Percentiles rank a stretch among this genome's conserved stretches.
Conservation (phyloP, 2,888 invertebrate species). For the Platycheirus albimanus region DNA sequence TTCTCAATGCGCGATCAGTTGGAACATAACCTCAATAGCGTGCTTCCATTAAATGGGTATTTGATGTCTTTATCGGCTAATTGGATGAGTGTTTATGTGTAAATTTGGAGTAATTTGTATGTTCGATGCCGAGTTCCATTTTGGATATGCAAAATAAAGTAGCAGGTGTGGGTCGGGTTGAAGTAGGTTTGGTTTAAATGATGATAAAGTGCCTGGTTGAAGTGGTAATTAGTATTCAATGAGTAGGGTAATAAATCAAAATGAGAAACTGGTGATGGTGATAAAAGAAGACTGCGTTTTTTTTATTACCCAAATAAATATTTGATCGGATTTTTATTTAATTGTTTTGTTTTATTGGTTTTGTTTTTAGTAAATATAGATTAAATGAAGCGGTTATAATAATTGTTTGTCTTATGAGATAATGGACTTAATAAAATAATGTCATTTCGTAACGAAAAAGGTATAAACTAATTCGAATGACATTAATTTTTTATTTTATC, state of each 20-base stretch:
- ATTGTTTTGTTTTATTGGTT: not conserved
- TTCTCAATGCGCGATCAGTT: constrained; percentile 30
- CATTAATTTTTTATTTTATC: no score
- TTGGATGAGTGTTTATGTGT: constrained; percentile 49
- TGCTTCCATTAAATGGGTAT: constrained; percentile 38
- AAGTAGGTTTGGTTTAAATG: constrained; percentile 8
- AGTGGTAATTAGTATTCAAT: constrained; percentile 53
- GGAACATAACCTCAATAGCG: constrained; percentile 47
- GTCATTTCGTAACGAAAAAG: no score
- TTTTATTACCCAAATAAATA: constrained; percentile 17
- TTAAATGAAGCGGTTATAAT: no score
- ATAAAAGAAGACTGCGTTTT: constrained; percentile 26
- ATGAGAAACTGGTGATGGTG: constrained; percentile 9
- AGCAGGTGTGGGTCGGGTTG: constrained; percentile 9
- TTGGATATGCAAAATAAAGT: constrained; percentile 56
- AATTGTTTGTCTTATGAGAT: no score
- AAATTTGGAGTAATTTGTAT: constrained; percentile 43
- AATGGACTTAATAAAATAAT: no score
- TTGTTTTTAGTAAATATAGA: not conserved
- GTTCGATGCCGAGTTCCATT: constrained; percentile 30
- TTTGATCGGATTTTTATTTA: not conserved
- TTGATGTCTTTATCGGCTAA: constrained; percentile 55
- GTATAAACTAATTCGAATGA: no score
- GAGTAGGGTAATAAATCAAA: constrained; percentile 25
- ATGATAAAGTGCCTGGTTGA: constrained; percentile 13